phyloP scores from a whole-genome alignment of 2,113 vertebrate genomes.

The Caranx ignobilis region DNA sequence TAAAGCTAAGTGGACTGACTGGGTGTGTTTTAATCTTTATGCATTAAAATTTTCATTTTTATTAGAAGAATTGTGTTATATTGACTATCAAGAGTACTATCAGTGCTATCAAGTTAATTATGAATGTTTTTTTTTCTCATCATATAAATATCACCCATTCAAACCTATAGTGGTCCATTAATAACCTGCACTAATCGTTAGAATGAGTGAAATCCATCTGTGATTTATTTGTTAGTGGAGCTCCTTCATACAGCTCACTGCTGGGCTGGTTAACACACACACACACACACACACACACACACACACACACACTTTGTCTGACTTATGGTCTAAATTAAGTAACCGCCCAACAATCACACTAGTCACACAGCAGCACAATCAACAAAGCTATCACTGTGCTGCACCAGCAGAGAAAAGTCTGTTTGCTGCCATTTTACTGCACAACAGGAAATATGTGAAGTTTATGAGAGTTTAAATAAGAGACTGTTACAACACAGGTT shows the following conservation, averaged over 20 bases:
- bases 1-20: neutral
- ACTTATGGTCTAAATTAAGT: conserved; percentile 67
- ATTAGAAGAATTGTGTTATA: no score
- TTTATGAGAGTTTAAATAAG: neutral
- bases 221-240: neutral
- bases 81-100: no score
- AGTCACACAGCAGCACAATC: conserved; percentile 75
- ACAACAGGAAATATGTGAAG: conserved; percentile 22
- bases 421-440: conserved; percentile 32
- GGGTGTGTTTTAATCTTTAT: no score
- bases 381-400: conserved; percentile 80
- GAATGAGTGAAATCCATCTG: neutral
- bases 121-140: no score
- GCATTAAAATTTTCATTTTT: no score
- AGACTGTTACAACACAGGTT: neutral
- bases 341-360: conserved; percentile 61
- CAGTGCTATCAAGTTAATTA: no score
- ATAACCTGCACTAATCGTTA: neutral
- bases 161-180: neutral
- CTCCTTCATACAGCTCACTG: neutral
- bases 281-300: neutral
- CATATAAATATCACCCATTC: no score
- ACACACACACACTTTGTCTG: conserved; percentile 17
- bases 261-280: neutral
- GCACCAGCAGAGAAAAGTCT: conserved; percentile 13